These are phyloP conservation scores for Dysmachus trigonus DNA, from an alignment of 2,888 invertebrate genomes.

Conservation along the genomic window DNA sequence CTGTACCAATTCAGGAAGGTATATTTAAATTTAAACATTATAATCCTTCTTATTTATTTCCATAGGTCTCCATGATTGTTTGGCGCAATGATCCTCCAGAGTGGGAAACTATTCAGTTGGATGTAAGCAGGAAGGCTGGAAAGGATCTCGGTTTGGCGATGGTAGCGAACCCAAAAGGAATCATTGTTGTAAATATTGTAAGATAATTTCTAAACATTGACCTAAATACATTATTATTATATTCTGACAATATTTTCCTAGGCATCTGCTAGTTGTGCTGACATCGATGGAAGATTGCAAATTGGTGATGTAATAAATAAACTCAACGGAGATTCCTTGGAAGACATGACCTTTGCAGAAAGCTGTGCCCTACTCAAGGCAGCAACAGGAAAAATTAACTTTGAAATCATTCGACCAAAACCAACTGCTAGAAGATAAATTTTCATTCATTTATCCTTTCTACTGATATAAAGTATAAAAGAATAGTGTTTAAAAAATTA, in stretches of 20 bases:
- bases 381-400: slow-evolving; percentile 79
- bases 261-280: slow-evolving; percentile 89
- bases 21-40: background rate
- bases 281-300: slow-evolving; percentile 86
- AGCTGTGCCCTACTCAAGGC: slow-evolving; percentile 91
- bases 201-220: background rate
- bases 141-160: slow-evolving; percentile 89
- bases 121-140: slow-evolving; percentile 86
- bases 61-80: slow-evolving; percentile 82
- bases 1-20: background rate
- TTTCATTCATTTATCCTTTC: background rate
- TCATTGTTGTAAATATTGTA: slow-evolving; percentile 81
- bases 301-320: slow-evolving; percentile 90
- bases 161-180: slow-evolving; percentile 81
- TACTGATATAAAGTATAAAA: too few species aligned
- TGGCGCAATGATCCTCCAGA: slow-evolving; percentile 80
- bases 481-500: too few species aligned
- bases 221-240: background rate
- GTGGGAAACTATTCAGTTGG: slow-evolving; percentile 80
- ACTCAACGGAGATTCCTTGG: slow-evolving; percentile 87
- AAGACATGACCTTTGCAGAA: slow-evolving; percentile 79
- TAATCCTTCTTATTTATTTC: background rate
- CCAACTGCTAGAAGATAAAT: slow-evolving; percentile 56
- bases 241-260: slow-evolving; percentile 58
- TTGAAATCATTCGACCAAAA: slow-evolving; percentile 90